A percentile compares a stretch with the other conserved stretches of the same genome.
These are phyloP conservation scores for Nephila pilipes DNA, from an alignment of 1,140 invertebrate species.

Conservation along the genomic window DNA sequence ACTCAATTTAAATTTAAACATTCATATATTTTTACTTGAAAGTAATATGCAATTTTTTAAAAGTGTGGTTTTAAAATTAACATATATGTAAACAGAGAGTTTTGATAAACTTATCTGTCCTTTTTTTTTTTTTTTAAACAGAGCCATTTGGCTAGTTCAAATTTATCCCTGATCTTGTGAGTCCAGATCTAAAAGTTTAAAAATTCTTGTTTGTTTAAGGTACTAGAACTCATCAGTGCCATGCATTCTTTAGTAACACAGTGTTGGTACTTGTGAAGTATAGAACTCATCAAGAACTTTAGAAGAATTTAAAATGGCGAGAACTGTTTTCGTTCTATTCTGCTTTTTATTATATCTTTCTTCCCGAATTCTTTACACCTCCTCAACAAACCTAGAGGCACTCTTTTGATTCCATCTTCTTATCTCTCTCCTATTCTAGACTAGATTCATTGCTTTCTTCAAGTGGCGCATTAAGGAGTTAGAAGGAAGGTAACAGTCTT, in stretches of 20 bases:
- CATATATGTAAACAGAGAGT: too few relatives aligned
- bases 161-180: background rate
- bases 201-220: background rate
- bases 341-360: background rate
- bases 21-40: too few relatives aligned
- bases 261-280: background rate
- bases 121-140: background rate
- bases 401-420: constrained; percentile 6
- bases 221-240: background rate
- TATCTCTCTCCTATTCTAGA: background rate
- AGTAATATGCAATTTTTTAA: too few relatives aligned
- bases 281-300: background rate
- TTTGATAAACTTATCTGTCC: too few relatives aligned
- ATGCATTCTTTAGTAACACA: background rate
- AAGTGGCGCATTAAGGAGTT: constrained; percentile 17
- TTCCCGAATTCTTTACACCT: constrained; percentile 14
- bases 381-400: constrained; percentile 21
- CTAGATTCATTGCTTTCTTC: constrained; percentile 22
- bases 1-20: too few relatives aligned
- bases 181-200: background rate
- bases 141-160: background rate
- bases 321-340: background rate
- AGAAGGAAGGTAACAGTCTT: constrained; percentile 7
- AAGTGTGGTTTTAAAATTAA: too few relatives aligned
- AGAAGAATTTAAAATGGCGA: constrained; percentile 6